These are phyloP conservation scores for Polyommatus icarus DNA, from an alignment of 2,888 invertebrate genomes.

Conservation along the genomic window DNA sequence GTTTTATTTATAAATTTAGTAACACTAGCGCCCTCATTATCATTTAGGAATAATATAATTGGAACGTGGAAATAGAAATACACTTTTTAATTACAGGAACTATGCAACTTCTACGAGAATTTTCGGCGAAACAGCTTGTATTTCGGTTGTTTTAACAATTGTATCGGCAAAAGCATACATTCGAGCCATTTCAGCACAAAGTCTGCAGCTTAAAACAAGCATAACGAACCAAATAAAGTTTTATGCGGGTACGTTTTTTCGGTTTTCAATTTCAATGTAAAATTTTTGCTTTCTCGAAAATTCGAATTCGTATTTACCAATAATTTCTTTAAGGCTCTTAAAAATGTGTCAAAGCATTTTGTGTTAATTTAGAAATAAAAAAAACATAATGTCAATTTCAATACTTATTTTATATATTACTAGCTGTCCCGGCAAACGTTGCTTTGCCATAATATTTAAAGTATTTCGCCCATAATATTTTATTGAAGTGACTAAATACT, in stretches of 20 bases:
- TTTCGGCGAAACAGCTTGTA: not conserved
- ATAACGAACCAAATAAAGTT: not conserved
- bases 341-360: too few relatives aligned
- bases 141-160: not conserved
- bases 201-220: slow-evolving; percentile 1
- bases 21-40: too few relatives aligned
- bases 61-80: not conserved
- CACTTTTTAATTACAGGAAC: not conserved
- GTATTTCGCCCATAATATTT: too few relatives aligned
- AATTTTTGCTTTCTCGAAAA: not conserved
- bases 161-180: not conserved
- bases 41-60: too few relatives aligned
- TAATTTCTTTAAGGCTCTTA: too few relatives aligned
- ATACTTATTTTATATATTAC: too few relatives aligned
- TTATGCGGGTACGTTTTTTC: not conserved
- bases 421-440: too few relatives aligned
- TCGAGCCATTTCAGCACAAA: not conserved
- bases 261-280: not conserved
- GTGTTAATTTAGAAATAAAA: too few relatives aligned
- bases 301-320: not conserved
- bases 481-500: too few relatives aligned
- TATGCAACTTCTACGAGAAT: not conserved
- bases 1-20: too few relatives aligned
- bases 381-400: too few relatives aligned
- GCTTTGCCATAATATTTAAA: too few relatives aligned